A percentile compares a stretch with the other conserved stretches of the same genome.
Evolutionary conservation across 2,888 invertebrate genomes (phyloP).

Genomic region (Nomada goodeniana): DNA sequence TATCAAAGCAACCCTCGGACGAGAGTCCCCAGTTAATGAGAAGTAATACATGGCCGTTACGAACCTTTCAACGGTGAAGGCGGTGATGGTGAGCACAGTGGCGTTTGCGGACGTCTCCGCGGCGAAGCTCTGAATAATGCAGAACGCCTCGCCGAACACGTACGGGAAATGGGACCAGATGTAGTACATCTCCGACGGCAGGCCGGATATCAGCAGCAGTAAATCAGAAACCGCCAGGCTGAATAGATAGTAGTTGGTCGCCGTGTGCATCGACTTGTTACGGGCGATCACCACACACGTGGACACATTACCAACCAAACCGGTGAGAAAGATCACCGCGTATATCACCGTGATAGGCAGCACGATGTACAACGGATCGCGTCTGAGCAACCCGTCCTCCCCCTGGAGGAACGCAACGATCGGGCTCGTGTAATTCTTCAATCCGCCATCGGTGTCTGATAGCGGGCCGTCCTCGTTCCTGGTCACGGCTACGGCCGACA

Average conservation of each 20-base stretch:
- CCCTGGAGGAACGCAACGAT: conserved; percentile 35
- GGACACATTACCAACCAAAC: conserved; percentile 87
- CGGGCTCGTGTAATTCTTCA: conserved; percentile 49
- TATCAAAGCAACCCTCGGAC: too few relatives aligned
- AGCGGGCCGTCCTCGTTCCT: background rate
- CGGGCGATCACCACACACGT: conserved; percentile 88
- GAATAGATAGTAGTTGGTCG: conserved; percentile 89
- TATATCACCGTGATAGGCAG: conserved; percentile 86
- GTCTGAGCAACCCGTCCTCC: conserved; percentile 44
- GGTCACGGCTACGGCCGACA: background rate
- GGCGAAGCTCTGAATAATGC: conserved; percentile 85
- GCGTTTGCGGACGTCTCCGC: conserved; percentile 87
- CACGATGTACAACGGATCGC: conserved; percentile 84
- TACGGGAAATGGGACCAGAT: conserved; percentile 85
- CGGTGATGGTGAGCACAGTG: conserved; percentile 87
- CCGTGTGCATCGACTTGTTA: conserved; percentile 88
- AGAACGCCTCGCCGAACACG: conserved; percentile 86
- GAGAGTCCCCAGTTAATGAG: background rate
- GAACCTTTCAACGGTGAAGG: conserved; percentile 88
- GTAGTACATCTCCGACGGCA: conserved; percentile 86
- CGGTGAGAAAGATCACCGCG: conserved; percentile 86
- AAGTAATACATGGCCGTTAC: conserved; percentile 16
- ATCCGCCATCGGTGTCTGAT: background rate
- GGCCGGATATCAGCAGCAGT: conserved; percentile 86
- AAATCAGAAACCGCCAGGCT: conserved; percentile 88